Base-by-base conservation (phyloP, 2,888 invertebrate genomes). In the Ophion slaviceki region DNA sequence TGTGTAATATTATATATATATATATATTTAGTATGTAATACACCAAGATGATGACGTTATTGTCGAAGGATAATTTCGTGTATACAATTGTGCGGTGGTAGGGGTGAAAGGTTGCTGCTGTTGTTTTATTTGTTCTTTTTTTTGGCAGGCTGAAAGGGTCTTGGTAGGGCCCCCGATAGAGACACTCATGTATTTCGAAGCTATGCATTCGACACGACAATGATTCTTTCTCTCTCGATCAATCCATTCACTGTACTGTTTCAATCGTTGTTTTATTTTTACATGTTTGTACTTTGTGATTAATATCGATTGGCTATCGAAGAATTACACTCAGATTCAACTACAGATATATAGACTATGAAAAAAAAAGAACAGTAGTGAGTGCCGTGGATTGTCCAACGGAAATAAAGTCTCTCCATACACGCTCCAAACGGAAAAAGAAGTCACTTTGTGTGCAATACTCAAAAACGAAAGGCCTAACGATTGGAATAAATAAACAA, bases 121-220 rank as follows among this genome's bases (percentile, higher is more conserved):
- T 59, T 53, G 20, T 57, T 57, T 28, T 53, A 0, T 53, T 53
- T 53, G 11, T 14, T 53, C 17, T 24, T 53, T 57, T 24, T 64
- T 57, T 24, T 78, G 0, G 45, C 28, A n/a, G 28, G 40, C 11
- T 78, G 45, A 45, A 61, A 70, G 71, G 80, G 81, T 53, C 3
- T 28, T 72, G 57, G 81, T 67, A 68, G 78, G 87, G 71, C 82
- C 79, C 79, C 82, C 81, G 77, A 66, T 24, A 47, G 40, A 81
- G 24, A 85, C 64, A 47, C 40, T 53, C n/a, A 75, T n/a, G 20
- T 36, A 32, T 71, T 70, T 78, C 71, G 72, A 81, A 74, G 77
- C 62, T 67, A 66, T 85, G 81, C 88, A 88, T 86, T 85, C 70
- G 20, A 40, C 45, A 40, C 86, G 86, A 88, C 86, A 88, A 89